Evolutionary conservation across 2,888 invertebrate species (phyloP).

Genomic region (Digitonthophagus gazella): DNA sequence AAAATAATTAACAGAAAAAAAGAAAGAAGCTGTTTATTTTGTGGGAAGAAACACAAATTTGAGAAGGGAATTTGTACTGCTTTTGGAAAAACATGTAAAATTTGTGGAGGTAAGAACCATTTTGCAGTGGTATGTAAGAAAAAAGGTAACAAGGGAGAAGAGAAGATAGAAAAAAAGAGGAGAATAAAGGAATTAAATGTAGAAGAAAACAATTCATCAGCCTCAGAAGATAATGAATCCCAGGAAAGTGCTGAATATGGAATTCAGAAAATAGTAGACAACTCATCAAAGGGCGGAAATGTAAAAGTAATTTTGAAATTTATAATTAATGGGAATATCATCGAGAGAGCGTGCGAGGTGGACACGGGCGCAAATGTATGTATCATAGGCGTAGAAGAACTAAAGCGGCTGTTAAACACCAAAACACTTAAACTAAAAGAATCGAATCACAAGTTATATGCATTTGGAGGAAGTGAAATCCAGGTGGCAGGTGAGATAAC

Average conservation of each 20-base stretch:
- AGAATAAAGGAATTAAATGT: neutral
- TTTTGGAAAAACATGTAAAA: neutral
- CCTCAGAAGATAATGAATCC: neutral
- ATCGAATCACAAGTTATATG: slow-evolving; percentile 3
- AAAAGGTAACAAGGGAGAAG: too few relatives aligned
- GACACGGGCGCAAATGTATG: neutral
- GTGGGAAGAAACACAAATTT: too few relatives aligned
- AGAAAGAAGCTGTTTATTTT: too few relatives aligned
- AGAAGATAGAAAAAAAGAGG: neutral
- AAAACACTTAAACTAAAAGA: neutral
- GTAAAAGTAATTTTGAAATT: neutral
- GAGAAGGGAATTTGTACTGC: neutral
- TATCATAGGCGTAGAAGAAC: neutral
- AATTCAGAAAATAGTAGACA: slow-evolving; percentile 1
- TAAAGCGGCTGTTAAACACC: neutral
- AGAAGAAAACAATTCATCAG: neutral
- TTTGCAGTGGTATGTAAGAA: neutral
- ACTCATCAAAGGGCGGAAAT: neutral
- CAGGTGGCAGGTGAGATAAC: neutral
- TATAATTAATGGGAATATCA: neutral
- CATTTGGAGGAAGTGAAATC: slow-evolving; percentile 3
- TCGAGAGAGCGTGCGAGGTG: neutral
- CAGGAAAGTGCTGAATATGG: neutral
- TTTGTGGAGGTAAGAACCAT: neutral
- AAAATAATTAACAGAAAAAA: too few relatives aligned